These are phyloP conservation scores for Lysandra bellargus DNA, from an alignment of 2,888 invertebrate species.

Conservation along the genomic window DNA sequence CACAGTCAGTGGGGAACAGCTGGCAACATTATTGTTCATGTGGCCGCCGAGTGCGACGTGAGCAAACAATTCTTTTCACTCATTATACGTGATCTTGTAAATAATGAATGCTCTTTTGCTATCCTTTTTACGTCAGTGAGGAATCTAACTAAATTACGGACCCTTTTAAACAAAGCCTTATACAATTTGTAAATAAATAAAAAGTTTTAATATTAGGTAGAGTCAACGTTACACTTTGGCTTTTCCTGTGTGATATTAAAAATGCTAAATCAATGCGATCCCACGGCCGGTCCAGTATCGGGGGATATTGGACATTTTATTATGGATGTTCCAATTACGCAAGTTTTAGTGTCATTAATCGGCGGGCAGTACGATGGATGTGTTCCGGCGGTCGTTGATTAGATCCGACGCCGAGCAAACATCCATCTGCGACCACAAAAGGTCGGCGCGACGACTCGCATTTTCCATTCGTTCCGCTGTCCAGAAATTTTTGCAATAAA, in stretches of 20 bases:
- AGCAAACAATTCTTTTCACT: conserved; percentile 35
- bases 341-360: conserved; percentile 67
- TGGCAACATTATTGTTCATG: conserved; percentile 46
- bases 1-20: conserved; percentile 42
- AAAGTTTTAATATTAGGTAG: background rate
- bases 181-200: no score
- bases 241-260: background rate
- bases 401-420: conserved; percentile 63
- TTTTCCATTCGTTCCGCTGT: conserved; percentile 76
- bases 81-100: conserved; percentile 32
- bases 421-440: conserved; percentile 71
- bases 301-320: conserved; percentile 45
- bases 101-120: conserved; percentile 6
- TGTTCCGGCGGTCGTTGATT: conserved; percentile 67
- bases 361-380: conserved; percentile 46
- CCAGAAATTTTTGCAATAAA: conserved; percentile 78
- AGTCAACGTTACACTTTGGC: background rate
- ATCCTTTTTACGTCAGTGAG: background rate
- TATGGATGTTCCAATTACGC: conserved; percentile 64
- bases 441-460: conserved; percentile 60
- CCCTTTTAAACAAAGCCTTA: background rate
- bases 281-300: conserved; percentile 41
- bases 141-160: background rate
- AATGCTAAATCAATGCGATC: conserved; percentile 16
- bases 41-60: conserved; percentile 37